A percentile compares a stretch with the other conserved stretches of the same genome.
Evolutionary conservation across 2,797 vertebrate species (phyloP).

Genomic region (Onychomys leucogaster): DNA sequence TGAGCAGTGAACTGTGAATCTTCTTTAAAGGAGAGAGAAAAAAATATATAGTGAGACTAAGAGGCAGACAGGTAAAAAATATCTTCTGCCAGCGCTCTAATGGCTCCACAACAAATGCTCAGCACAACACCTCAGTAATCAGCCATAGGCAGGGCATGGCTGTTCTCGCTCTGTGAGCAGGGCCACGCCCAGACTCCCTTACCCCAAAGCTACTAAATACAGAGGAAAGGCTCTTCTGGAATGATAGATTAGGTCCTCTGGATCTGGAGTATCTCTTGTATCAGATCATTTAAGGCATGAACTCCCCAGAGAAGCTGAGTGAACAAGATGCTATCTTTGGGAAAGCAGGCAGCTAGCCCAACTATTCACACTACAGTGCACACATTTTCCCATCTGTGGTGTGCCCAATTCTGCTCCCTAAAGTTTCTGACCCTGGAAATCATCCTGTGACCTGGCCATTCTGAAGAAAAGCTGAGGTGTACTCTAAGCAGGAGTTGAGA

Average conservation of each 20-base stretch:
- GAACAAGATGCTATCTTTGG: not conserved
- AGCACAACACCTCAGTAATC: not conserved
- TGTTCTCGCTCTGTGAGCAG: not conserved
- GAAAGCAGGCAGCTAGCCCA: not conserved
- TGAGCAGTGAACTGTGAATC: slow-evolving; percentile 73
- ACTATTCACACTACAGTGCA: not conserved
- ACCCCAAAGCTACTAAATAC: not conserved
- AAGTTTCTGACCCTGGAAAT: not conserved
- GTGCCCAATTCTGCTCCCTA: not conserved
- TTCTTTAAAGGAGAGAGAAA: slow-evolving; percentile 72
- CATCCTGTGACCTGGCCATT: not conserved
- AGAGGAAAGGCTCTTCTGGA: not conserved
- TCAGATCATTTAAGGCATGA: not conserved
- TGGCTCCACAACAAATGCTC: not conserved
- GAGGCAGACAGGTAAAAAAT: slow-evolving; percentile 79
- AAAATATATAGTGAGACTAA: slow-evolving; percentile 36
- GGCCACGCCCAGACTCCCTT: not conserved
- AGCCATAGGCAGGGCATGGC: not conserved
- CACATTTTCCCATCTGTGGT: not conserved
- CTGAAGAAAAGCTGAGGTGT: not conserved
- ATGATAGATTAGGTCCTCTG: not conserved
- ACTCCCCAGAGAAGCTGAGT: not conserved
- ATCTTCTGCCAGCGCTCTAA: slow-evolving; percentile 59
- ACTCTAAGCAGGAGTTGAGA: not conserved
- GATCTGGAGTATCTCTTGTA: not conserved